A percentile compares a stretch with the other conserved stretches of the same genome.
phyloP scores from a whole-genome alignment of 2,113 vertebrate genomes.

The Ctenomys sociabilis region DNA sequence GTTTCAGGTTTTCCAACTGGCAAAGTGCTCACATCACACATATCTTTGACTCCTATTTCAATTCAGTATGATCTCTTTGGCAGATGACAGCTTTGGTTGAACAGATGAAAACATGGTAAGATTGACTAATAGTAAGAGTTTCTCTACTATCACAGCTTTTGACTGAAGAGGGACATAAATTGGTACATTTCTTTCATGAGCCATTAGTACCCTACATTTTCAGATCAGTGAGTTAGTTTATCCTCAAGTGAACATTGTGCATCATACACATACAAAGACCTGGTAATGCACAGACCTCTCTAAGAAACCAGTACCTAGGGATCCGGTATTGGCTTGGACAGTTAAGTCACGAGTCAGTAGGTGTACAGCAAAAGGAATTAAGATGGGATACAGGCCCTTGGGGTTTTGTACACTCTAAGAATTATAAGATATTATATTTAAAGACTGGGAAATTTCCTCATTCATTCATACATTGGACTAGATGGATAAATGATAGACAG shows the following conservation, averaged over 20 bases:
- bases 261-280: neutral
- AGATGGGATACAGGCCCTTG: neutral
- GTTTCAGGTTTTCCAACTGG: constrained; percentile 40
- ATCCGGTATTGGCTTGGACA: neutral
- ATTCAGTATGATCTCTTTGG: constrained; percentile 48
- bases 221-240: neutral
- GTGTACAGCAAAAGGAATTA: neutral
- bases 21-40: neutral
- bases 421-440: neutral
- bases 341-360: neutral
- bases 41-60: neutral
- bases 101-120: neutral
- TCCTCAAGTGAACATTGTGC: neutral
- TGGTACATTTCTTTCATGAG: neutral
- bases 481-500: too few species aligned
- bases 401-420: neutral
- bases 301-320: neutral
- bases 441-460: neutral
- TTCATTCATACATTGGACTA: neutral
- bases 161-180: neutral
- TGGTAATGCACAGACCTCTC: neutral
- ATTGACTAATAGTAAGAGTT: constrained; percentile 9
- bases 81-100: neutral
- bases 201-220: neutral
- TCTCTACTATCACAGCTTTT: neutral